Evolutionary conservation across 2,113 vertebrate species (phyloP), one percentile per base, ranked within the genome.

Genomic region (Hippoglossus stenolepis): DNA sequence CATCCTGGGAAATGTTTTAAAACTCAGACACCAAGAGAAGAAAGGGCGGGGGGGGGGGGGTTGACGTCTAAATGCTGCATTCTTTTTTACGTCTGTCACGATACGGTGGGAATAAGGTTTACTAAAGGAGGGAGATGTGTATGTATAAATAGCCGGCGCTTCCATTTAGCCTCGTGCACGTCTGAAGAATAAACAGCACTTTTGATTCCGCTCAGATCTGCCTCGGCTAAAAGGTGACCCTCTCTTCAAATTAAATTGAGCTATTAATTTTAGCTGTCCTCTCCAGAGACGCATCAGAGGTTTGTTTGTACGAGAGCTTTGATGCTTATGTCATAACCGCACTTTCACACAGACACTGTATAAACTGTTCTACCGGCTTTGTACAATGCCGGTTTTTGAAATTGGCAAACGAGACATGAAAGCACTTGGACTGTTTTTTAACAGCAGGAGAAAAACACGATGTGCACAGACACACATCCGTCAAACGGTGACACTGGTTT

Each of bases 1-100:
- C 83, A 43, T 87, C 82, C 82, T 84, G 79, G 78, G 83, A 85
- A 83, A 79, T 80, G 70, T 86, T 83, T 85, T 65, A 68, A 73
- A 82, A 82, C 14, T 0, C 15, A 80, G 82, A 82, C 75, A 0
- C 20, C n/a, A 43, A 54, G 64, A 66, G 45, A 53, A 53, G 18
- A 21, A 53, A 53, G 51, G 1, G 4, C 2, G 17, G 3, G 3
- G 15, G 45, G 45, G 14, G 45, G 45, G 45, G 45, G 14, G 49
- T 35, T 65, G 31, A 76, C 71, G 49, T 77, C 65, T 61, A 65
- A 80, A 75, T 43, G 53, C 17, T 72, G 10, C 56, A n/a, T 83
- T 75, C 53, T 82, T 73, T 75, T 82, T 60, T 54, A 73, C 59
- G 23, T 84, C 76, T 24, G 75, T 86, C 82, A 70, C 1, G 4